Evolutionary conservation across 2,888 invertebrate species (phyloP), one percentile per base, ranked within the genome.

Genomic region (Diogma glabrata): DNA sequence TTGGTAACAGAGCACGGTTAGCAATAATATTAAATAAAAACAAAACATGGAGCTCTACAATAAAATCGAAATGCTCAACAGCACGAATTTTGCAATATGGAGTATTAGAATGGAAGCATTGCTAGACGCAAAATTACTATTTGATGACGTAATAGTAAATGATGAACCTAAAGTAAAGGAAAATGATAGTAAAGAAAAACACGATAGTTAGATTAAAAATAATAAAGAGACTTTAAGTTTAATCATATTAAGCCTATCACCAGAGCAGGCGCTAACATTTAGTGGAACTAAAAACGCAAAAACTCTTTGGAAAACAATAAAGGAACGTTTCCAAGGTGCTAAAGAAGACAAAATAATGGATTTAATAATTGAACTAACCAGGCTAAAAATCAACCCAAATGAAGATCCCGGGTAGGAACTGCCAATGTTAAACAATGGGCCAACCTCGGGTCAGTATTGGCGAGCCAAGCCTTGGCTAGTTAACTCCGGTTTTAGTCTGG

Each of bases 1-100:
- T 36, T 36, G 16, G 36, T 36, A 36, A 17, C 36, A 36, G 16
- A 36, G 36, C 36, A 5, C 17, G 3, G 36, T 36, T 36, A 6
- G 9, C 12, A 33, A 33, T 33, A 33, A 33, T 33, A 38, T 38
- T 17, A 38, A 17, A 36, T 14, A 36, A 3, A 38, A 38, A n/a
- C n/a, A n/a, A n/a, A 38, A 38, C 16, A 38, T 38, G 2, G 36
- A 36, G 36, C 17, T 36, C 16, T 36, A 36, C 17, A 36, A 36
- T 36, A 38, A 38, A 38, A 38, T 38, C 16, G 38, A 38, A 38
- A 38, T 38, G 38, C 10, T 38, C 8, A 38, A 16, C 38, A 38
- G 38, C 38, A 19, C 19, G 38, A 38, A 38, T 38, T 38, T 38
- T 19, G 38, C 38, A 16, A 38, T 2, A 38, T 38, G 38, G 38